phyloP scores from a whole-genome alignment of 2,888 invertebrate species.

The Gari tellinella region DNA sequence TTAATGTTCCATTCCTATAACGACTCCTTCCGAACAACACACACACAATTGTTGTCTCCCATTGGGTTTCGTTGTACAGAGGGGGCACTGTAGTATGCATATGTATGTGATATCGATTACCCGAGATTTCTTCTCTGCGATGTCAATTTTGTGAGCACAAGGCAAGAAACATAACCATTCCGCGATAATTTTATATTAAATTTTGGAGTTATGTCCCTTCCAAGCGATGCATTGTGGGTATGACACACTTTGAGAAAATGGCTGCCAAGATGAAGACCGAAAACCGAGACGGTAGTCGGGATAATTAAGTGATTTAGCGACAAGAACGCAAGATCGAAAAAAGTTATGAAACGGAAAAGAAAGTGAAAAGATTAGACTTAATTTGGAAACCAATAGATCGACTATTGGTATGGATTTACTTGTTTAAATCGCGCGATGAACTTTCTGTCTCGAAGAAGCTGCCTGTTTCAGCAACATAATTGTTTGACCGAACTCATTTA shows the following conservation, averaged over 20 bases:
- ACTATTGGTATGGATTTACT: slow-evolving; percentile 1
- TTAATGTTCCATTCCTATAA: not conserved
- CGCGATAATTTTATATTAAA: not conserved
- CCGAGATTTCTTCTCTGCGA: not conserved
- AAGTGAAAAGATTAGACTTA: slow-evolving; percentile 28
- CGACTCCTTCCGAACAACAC: not conserved
- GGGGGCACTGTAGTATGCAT: not conserved
- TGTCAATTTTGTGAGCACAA: not conserved
- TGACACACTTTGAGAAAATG: slow-evolving; percentile 83
- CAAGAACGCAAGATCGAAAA: not conserved
- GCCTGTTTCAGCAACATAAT: slow-evolving; percentile 35
- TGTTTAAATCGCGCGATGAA: slow-evolving; percentile 26
- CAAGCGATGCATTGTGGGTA: slow-evolving; percentile 79
- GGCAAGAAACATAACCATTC: slow-evolving; percentile 6
- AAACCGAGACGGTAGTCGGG: slow-evolving; percentile 40
- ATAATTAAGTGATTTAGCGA: slow-evolving; percentile 15
- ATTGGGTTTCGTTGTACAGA: too few species aligned
- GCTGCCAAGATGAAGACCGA: slow-evolving; percentile 71
- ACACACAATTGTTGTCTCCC: too few species aligned
- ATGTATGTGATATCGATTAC: not conserved
- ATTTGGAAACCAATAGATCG: not conserved
- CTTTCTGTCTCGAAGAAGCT: slow-evolving; percentile 22
- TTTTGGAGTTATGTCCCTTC: slow-evolving; percentile 9
- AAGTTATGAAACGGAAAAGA: slow-evolving; percentile 65
- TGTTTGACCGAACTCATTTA: slow-evolving; percentile 7